A percentile compares a stretch with the other conserved stretches of the same genome.
Evolutionary conservation across 2,797 vertebrate species (phyloP).

Genomic region (Poecilia gillii): DNA sequence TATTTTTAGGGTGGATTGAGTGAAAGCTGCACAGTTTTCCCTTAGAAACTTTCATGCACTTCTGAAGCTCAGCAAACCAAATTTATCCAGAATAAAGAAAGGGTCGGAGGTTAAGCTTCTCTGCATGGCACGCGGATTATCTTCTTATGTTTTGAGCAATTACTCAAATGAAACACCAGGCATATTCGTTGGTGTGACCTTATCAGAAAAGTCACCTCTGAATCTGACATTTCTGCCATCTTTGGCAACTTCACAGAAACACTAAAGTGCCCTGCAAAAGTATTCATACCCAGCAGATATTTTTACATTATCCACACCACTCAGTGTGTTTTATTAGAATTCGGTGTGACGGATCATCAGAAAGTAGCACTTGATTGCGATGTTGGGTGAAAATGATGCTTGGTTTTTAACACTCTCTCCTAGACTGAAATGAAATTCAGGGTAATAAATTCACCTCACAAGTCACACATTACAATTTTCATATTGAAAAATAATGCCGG

Average conservation of each 20-base stretch:
- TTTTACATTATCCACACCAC: background rate
- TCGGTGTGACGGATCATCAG: background rate
- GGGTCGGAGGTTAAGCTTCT: constrained; percentile 44
- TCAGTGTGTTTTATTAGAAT: background rate
- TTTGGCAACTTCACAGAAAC: background rate
- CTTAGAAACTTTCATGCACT: background rate
- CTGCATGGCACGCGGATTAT: constrained; percentile 40
- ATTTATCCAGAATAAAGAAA: constrained; percentile 28
- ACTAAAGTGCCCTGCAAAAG: background rate
- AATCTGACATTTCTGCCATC: constrained; percentile 5
- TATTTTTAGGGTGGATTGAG: background rate
- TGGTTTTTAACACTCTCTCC: background rate
- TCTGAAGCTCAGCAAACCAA: constrained; percentile 6
- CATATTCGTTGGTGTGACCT: constrained; percentile 25
- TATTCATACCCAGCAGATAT: background rate
- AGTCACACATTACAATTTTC: background rate
- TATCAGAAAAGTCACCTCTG: constrained; percentile 13
- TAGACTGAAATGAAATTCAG: background rate
- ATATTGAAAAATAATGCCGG: no score
- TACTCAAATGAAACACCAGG: constrained; percentile 27
- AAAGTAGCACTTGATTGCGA: background rate
- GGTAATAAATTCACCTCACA: background rate
- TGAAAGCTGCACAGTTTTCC: background rate
- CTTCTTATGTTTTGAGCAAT: constrained; percentile 39
- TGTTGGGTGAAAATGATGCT: background rate